Conservation (phyloP, 2,797 vertebrate genomes). For the Salarias fasciatus region DNA sequence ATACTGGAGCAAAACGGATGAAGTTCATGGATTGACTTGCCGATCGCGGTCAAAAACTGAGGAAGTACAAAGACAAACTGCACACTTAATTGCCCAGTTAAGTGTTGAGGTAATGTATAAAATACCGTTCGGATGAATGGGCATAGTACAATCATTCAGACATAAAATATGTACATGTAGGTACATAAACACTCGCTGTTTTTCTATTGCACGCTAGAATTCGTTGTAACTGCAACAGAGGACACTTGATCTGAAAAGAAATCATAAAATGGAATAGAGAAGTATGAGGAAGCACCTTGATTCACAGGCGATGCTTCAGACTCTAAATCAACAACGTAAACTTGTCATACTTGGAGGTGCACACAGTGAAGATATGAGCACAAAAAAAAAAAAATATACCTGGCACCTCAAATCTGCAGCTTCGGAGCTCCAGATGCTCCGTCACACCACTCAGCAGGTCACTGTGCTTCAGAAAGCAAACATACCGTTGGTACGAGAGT, state of each 20-base stretch:
- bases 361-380: constrained; percentile 22
- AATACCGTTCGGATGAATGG: constrained; percentile 76
- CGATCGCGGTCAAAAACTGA: constrained; percentile 34
- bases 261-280: constrained; percentile 11
- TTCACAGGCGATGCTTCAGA: constrained; percentile 31
- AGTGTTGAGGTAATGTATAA: constrained; percentile 83
- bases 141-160: constrained; percentile 82
- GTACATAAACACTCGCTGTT: constrained; percentile 55
- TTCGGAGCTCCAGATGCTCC: constrained; percentile 33
- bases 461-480: constrained; percentile 56
- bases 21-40: constrained; percentile 46
- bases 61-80: constrained; percentile 49
- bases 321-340: constrained; percentile 33
- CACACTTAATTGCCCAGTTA: constrained; percentile 77
- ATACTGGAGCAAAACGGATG: constrained; percentile 40
- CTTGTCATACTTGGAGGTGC: constrained; percentile 24
- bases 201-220: constrained; percentile 52
- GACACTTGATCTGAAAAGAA: constrained; percentile 9
- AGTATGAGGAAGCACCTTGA: constrained; percentile 14
- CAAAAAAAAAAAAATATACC: constrained; percentile 13
- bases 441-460: constrained; percentile 57
- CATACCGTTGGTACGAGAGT: constrained; percentile 22
- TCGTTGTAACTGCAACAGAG: constrained; percentile 34
- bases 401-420: constrained; percentile 48
- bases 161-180: constrained; percentile 68